Evolutionary conservation across 2,797 vertebrate genomes (phyloP).

Genomic region (Dicrostonyx torquatus): DNA sequence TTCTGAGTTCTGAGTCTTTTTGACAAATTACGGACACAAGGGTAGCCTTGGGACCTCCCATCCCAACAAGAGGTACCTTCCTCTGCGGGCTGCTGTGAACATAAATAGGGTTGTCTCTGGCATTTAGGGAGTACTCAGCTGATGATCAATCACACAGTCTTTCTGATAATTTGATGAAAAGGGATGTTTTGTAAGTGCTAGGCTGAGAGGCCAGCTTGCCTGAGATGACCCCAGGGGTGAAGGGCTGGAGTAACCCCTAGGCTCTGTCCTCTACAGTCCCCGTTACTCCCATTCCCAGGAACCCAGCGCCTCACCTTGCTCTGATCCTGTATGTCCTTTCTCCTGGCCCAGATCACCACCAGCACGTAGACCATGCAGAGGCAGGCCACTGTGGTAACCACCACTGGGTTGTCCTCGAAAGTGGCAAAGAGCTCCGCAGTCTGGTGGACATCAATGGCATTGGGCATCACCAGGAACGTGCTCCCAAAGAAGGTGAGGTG

Average conservation of each 20-base stretch:
- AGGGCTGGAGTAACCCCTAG: neutral
- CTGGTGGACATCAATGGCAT: slow-evolving; percentile 90
- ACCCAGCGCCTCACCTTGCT: slow-evolving; percentile 89
- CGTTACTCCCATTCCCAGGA: neutral
- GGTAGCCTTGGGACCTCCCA: neutral
- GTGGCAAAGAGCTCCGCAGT: slow-evolving; percentile 93
- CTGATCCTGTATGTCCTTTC: slow-evolving; percentile 93
- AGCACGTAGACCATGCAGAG: slow-evolving; percentile 91
- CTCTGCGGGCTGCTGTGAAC: neutral
- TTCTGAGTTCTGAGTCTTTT: neutral
- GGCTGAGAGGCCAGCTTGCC: neutral
- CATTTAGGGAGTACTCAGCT: neutral
- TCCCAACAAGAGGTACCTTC: neutral
- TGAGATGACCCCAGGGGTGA: neutral
- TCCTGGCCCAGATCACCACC: slow-evolving; percentile 92
- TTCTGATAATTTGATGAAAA: neutral
- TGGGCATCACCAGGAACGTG: slow-evolving; percentile 95
- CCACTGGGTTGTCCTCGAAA: slow-evolving; percentile 94
- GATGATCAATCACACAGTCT: neutral
- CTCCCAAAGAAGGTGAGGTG: slow-evolving; percentile 97
- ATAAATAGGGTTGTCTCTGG: neutral
- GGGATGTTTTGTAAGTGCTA: neutral
- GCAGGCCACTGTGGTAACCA: slow-evolving; percentile 94
- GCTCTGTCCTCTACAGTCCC: neutral
- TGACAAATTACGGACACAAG: neutral